These are phyloP conservation scores for Xanthorhoe designata DNA, from an alignment of 2,888 invertebrate species.

Conservation along the genomic window DNA sequence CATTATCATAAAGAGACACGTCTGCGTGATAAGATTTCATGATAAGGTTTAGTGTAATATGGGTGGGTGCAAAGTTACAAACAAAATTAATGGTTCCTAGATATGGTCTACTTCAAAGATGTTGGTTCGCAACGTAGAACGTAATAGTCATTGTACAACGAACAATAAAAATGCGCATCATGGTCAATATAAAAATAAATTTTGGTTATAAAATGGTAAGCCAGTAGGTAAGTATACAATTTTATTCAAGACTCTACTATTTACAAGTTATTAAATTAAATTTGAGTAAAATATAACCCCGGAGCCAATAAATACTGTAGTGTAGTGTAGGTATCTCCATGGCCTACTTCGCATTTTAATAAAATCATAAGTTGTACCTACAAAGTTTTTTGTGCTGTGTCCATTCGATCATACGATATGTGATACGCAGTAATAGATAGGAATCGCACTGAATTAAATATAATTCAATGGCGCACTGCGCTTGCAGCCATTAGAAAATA, in stretches of 20 bases:
- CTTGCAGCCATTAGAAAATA: slow-evolving; percentile 33
- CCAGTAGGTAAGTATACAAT: too few relatives aligned
- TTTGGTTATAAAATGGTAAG: too few relatives aligned
- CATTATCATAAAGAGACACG: slow-evolving; percentile 33
- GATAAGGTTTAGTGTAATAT: slow-evolving; percentile 20
- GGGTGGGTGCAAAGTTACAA: slow-evolving; percentile 2
- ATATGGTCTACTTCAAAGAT: not conserved
- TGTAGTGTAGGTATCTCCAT: too few relatives aligned
- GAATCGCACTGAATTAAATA: slow-evolving; percentile 30
- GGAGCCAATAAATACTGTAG: too few relatives aligned
- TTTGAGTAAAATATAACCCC: too few relatives aligned
- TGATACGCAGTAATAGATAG: slow-evolving; percentile 23
- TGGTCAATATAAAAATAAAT: too few relatives aligned
- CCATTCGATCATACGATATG: slow-evolving; percentile 13
- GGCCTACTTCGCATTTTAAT: too few relatives aligned
- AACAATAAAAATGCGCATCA: too few relatives aligned
- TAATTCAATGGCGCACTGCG: slow-evolving; percentile 19
- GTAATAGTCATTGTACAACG: too few relatives aligned
- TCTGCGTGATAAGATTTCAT: slow-evolving; percentile 34
- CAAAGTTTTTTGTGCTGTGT: not conserved
- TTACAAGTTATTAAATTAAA: too few relatives aligned
- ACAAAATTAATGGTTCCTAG: not conserved
- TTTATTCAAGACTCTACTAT: too few relatives aligned
- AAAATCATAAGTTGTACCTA: not conserved
- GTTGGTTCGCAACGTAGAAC: not conserved